Percentiles rank a stretch among this genome's conserved stretches.
Evolutionary conservation across 2,797 vertebrate genomes (phyloP).

Genomic region (Sebastes wilsoni): DNA sequence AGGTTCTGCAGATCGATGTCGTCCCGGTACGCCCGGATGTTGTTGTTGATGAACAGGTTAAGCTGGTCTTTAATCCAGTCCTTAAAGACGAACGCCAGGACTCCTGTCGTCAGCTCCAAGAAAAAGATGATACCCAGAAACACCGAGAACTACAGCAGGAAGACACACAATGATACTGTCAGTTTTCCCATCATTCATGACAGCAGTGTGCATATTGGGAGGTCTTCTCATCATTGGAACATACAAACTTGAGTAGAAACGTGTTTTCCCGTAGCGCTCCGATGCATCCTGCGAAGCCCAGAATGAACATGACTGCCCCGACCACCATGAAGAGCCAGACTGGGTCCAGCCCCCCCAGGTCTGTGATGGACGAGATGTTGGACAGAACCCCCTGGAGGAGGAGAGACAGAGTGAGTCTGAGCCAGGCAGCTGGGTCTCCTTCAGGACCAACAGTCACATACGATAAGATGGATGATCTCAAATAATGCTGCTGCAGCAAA

Average conservation of each 20-base stretch:
- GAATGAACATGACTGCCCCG: conserved; percentile 96
- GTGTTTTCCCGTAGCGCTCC: conserved; percentile 96
- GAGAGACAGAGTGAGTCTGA: conserved; percentile 1
- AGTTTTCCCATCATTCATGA: fast-evolving
- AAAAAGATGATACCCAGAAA: conserved; percentile 99
- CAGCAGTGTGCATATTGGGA: fast-evolving
- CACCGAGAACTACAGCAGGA: conserved; percentile 89
- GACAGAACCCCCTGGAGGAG: conserved; percentile 91
- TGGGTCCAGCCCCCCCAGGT: conserved; percentile 95
- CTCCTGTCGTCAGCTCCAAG: conserved; percentile 94
- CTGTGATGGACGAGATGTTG: conserved; percentile 98
- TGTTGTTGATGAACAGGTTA: conserved; percentile 98
- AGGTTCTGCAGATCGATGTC: conserved; percentile 98
- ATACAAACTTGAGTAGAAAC: conserved; percentile 95
- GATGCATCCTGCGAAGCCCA: conserved; percentile 97
- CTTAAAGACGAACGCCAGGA: conserved; percentile 97
- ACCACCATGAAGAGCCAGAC: conserved; percentile 98
- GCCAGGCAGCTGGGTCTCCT: not conserved
- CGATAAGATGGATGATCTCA: not conserved
- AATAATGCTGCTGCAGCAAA: not conserved
- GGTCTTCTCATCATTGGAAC: conserved; percentile 60
- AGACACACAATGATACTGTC: not conserved
- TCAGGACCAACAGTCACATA: not conserved
- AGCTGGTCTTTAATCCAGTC: conserved; percentile 99
- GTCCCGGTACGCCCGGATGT: conserved; percentile 95